Percentiles rank a stretch among this genome's conserved stretches.
These are phyloP conservation scores for Papilio demoleus DNA, from an alignment of 2,888 invertebrate species.

Conservation along the genomic window DNA sequence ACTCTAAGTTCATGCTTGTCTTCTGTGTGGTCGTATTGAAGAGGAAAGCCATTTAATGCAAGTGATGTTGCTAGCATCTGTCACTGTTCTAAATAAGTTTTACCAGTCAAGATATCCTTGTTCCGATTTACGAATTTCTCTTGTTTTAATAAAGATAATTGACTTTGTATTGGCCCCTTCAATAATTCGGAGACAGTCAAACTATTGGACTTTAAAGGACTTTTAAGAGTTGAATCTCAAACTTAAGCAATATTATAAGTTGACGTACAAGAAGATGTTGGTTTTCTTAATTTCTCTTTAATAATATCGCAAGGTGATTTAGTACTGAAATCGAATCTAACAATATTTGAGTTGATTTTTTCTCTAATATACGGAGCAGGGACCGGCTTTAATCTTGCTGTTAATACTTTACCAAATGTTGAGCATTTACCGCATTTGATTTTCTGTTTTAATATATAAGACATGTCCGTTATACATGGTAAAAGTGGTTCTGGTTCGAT, in stretches of 20 bases:
- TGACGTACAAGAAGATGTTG: conserved; percentile 47
- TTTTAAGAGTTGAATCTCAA: no score
- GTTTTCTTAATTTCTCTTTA: conserved; percentile 58
- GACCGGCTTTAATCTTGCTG: conserved; percentile 58
- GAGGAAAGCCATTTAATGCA: no score
- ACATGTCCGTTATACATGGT: conserved; percentile 65
- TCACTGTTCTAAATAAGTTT: no score
- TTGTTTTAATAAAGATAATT: no score
- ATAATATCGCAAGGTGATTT: conserved; percentile 70
- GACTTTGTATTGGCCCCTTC: no score
- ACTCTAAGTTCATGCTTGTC: no score
- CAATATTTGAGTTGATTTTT: conserved; percentile 52
- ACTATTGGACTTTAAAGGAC: no score
- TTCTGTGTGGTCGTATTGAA: no score
- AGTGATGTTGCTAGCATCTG: no score
- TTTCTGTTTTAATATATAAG: conserved; percentile 61
- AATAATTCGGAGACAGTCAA: no score
- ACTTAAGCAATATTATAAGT: conserved; percentile 39
- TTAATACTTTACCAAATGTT: conserved; percentile 67
- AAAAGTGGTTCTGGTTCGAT: conserved; percentile 51
- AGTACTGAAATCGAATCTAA: conserved; percentile 65
- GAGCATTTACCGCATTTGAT: conserved; percentile 61
- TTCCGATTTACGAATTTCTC: no score
- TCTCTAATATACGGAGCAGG: conserved; percentile 64
- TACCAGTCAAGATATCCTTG: no score